Base-by-base conservation (phyloP, 1,140 invertebrate species). In the Tetranychus cinnabarinus region DNA sequence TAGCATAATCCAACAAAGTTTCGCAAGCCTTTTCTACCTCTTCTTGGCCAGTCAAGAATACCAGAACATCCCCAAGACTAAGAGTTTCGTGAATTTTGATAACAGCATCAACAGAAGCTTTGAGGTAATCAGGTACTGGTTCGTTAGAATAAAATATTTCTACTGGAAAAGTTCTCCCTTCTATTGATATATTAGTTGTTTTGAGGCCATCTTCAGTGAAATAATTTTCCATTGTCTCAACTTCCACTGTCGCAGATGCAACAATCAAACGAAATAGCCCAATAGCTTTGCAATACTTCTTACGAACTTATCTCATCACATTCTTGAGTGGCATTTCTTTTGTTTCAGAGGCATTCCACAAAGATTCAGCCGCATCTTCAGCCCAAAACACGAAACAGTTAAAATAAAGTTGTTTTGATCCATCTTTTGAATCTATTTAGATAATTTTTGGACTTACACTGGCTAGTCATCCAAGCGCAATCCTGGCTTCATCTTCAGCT, bases 171-270 rank as follows among this genome's bases (percentile, higher is more conserved):
- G 82, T 81, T 62, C 88, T 76, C 5, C 93, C 95, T 70, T 90
- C 82, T 54, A 98, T 82, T 33, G 82, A 85, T 65, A 98, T 73
- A 45, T 95, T 85, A 0, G 81, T 78, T 54, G 63, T 61, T 61
- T 69, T 70, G 35, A n/a, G 4, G 4, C n/a, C 12, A 59, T 62
- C 56, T 37, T 37, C 34, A 68, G 92, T 88, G 69, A 97, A 97
- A 74, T 90, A 97, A 65, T 86, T 79, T 63, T 79, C 78, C 13
- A 97, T 73, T 66, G 82, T 78, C 69, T 89, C 83, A 0, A 89
- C 90, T n/a, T 97, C 88, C 61, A 97, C 80, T 1, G 95, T 97
- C 0, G 93, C 93, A 0, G 95, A 97, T 0, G 90, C 86, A 13
- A 98, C 80, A 34, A 98, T 82, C 0, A 97, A 64, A 67, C 83